A percentile compares a stretch with the other conserved stretches of the same genome.
Conservation (phyloP, 2,797 vertebrate species). For the Sarcoramphus papa region DNA sequence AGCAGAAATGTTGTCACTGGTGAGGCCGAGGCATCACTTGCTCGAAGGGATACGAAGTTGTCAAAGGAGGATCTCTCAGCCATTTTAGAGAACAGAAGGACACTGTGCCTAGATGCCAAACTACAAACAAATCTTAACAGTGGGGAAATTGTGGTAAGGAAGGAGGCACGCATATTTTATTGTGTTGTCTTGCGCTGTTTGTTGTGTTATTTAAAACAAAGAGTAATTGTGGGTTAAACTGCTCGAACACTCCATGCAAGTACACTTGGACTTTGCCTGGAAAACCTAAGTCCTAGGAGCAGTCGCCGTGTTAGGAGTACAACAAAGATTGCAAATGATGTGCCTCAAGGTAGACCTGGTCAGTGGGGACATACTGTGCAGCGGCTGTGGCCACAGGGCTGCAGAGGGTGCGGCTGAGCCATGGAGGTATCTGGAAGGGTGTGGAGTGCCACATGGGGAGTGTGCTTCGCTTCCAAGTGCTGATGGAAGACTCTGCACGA, state of each 20-base stretch:
- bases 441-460: rapidly evolving
- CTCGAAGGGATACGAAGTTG: background rate
- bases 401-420: rapidly evolving
- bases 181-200: background rate
- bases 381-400: background rate
- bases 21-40: background rate
- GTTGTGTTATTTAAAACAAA: background rate
- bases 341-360: background rate
- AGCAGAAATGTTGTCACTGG: background rate
- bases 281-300: background rate
- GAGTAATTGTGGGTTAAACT: background rate
- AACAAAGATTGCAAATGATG: rapidly evolving
- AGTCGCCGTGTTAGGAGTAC: rapidly evolving
- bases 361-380: rapidly evolving
- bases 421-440: background rate
- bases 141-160: background rate
- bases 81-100: background rate
- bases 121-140: background rate
- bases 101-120: background rate
- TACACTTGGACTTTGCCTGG: background rate
- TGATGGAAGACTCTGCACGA: background rate
- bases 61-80: background rate
- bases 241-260: background rate
- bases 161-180: background rate
- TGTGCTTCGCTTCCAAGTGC: no score